Percentiles rank a stretch among this genome's conserved stretches.
Evolutionary conservation across 2,888 invertebrate genomes (phyloP).

Genomic region (Falcaria lacertinaria): DNA sequence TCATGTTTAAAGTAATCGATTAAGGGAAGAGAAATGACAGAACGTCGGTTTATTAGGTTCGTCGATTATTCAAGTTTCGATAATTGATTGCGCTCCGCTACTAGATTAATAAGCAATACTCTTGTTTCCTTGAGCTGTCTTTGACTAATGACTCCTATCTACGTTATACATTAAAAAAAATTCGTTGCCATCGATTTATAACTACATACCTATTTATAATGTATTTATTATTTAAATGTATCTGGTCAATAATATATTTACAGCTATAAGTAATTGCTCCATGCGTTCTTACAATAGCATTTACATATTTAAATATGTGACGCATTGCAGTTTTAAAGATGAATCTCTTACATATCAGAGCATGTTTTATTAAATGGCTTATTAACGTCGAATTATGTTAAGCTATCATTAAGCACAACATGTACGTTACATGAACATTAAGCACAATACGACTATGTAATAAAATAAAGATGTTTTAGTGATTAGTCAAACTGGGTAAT

Average conservation of each 20-base stretch:
- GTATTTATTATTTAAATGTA: background rate
- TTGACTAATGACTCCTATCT: slow-evolving; percentile 42
- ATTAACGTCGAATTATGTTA: too few relatives aligned
- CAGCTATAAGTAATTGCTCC: background rate
- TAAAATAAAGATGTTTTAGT: too few relatives aligned
- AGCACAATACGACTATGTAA: too few relatives aligned
- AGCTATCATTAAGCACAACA: too few relatives aligned
- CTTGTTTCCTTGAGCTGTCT: slow-evolving; percentile 41
- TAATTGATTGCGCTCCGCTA: slow-evolving; percentile 72
- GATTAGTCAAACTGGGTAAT: slow-evolving; percentile 2
- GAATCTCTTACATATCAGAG: too few relatives aligned
- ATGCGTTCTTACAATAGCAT: background rate
- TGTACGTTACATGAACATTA: too few relatives aligned
- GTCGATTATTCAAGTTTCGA: slow-evolving; percentile 73
- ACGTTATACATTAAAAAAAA: slow-evolving; percentile 3
- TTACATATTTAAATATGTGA: background rate
- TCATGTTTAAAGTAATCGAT: slow-evolving; percentile 75
- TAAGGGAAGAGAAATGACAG: slow-evolving; percentile 78
- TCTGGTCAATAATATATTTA: background rate
- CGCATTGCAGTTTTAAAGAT: too few relatives aligned
- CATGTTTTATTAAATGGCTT: too few relatives aligned
- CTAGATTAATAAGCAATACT: slow-evolving; percentile 71
- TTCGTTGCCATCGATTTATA: background rate
- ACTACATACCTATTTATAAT: background rate
- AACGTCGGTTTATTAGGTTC: slow-evolving; percentile 66